Evolutionary conservation across 2,888 invertebrate genomes (phyloP).

Genomic region (Cheilosia scutellata): DNA sequence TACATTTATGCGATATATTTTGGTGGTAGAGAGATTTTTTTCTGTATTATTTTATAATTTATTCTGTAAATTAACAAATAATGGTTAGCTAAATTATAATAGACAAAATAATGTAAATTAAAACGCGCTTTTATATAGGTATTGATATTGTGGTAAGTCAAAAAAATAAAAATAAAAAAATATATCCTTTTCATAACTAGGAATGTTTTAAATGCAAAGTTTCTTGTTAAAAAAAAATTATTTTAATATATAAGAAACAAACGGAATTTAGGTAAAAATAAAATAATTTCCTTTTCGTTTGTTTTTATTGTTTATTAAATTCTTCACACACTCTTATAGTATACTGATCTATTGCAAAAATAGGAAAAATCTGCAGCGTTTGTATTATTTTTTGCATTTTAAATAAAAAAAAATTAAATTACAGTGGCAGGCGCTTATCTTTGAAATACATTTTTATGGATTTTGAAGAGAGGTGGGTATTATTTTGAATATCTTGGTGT

Average conservation of each 20-base stretch:
- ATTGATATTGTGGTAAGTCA: neutral
- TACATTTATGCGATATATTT: constrained; percentile 46
- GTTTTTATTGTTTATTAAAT: constrained; percentile 13
- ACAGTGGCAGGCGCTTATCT: neutral
- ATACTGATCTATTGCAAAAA: constrained; percentile 53
- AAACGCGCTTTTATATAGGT: constrained; percentile 32
- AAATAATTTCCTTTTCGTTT: neutral
- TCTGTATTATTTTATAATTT: constrained; percentile 3
- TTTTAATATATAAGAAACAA: constrained; percentile 13
- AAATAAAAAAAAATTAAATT: neutral
- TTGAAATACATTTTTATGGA: too few species aligned
- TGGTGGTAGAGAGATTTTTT: constrained; percentile 14
- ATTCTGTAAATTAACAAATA: neutral
- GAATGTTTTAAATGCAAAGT: constrained; percentile 75
- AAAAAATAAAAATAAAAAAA: constrained; percentile 16
- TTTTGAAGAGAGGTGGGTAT: too few species aligned
- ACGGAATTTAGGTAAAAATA: constrained; percentile 24
- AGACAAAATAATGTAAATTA: constrained; percentile 9
- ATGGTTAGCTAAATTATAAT: neutral
- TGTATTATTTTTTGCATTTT: neutral
- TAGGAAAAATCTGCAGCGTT: constrained; percentile 16
- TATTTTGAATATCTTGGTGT: too few species aligned
- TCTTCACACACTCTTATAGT: constrained; percentile 33
- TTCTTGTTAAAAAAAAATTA: constrained; percentile 34
- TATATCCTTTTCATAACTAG: constrained; percentile 54